These are phyloP conservation scores for Luidia sarsii DNA, from an alignment of 53 echinoderm and acorn worm genomes.

Conservation along the genomic window DNA sequence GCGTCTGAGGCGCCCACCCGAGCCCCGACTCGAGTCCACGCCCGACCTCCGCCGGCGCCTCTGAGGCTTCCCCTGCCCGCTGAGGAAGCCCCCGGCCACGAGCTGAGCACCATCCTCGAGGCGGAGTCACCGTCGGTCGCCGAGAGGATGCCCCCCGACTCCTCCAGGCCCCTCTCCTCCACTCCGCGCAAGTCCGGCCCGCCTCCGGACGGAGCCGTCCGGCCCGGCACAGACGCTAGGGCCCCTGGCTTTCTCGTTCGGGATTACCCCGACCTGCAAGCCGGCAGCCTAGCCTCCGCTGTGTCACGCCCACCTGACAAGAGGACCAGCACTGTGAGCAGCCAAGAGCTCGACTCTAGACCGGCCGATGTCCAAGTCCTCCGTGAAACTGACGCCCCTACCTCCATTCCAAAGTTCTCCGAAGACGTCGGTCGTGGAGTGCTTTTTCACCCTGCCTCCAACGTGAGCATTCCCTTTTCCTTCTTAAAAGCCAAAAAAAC, in stretches of 20 bases:
- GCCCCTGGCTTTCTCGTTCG: too few species aligned
- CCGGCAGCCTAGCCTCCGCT: too few species aligned
- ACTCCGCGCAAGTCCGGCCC: constrained; percentile 36
- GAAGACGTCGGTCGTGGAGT: constrained; percentile 43
- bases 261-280: too few species aligned
- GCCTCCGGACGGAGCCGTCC: too few species aligned
- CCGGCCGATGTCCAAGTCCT: neutral
- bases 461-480: too few species aligned
- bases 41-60: constrained; percentile 68
- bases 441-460: constrained; percentile 41
- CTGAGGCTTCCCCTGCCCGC: constrained; percentile 14
- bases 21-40: neutral
- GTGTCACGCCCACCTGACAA: too few species aligned
- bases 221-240: too few species aligned
- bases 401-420: constrained; percentile 26
- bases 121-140: constrained; percentile 67
- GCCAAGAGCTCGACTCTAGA: neutral
- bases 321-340: too few species aligned
- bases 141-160: neutral
- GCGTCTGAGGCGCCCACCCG: neutral
- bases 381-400: neutral
- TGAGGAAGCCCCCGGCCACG: constrained; percentile 73
- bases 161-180: neutral
- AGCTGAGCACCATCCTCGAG: constrained; percentile 91
- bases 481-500: too few species aligned